Percentiles rank a stretch among this genome's conserved stretches.
Evolutionary conservation across 1,140 invertebrate species (phyloP).

Genomic region (Prorops nasuta): DNA sequence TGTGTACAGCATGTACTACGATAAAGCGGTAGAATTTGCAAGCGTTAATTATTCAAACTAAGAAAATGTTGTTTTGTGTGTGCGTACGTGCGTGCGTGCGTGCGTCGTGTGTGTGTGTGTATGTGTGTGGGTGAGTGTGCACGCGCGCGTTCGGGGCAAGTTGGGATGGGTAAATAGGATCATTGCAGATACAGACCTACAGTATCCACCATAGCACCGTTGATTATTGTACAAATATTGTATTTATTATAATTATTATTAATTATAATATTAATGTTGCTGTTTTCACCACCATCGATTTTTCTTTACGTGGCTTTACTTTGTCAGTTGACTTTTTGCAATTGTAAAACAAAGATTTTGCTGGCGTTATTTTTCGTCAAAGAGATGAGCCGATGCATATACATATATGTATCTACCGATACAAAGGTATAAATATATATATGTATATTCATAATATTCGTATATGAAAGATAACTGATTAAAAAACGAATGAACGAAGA

Average conservation of each 20-base stretch:
- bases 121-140: no score
- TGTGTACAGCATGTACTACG: no score
- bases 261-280: slow-evolving; percentile 55
- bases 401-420: slow-evolving; percentile 13
- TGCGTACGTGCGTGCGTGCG: no score
- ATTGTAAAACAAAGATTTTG: neutral
- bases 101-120: no score
- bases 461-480: slow-evolving; percentile 27
- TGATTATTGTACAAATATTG: slow-evolving; percentile 58
- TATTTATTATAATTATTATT: slow-evolving; percentile 57
- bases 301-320: slow-evolving; percentile 34
- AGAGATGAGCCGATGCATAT: slow-evolving; percentile 9
- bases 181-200: slow-evolving; percentile 31
- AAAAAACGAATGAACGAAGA: slow-evolving; percentile 29
- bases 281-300: slow-evolving; percentile 48
- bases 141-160: no score
- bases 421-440: slow-evolving; percentile 14
- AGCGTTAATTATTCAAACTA: no score
- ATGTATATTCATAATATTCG: slow-evolving; percentile 26
- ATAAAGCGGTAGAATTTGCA: no score
- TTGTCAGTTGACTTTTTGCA: slow-evolving; percentile 21
- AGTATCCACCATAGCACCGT: slow-evolving; percentile 46
- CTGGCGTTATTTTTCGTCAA: neutral
- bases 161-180: slow-evolving; percentile 27
- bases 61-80: no score